phyloP scores from a whole-genome alignment of 2,888 invertebrate genomes.

The Cacoxenus indagator region DNA sequence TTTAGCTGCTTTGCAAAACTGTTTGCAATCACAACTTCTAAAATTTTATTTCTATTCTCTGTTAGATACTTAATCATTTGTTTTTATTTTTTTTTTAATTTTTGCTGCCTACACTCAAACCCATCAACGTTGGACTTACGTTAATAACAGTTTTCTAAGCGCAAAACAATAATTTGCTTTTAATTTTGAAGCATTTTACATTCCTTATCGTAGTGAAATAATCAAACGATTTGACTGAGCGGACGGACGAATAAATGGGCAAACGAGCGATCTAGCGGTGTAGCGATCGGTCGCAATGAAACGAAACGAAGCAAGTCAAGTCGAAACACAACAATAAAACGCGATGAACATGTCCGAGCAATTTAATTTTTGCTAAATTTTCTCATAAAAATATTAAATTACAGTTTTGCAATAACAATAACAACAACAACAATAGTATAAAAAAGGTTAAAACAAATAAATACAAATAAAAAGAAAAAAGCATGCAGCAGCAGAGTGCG shows the following conservation, averaged over 20 bases:
- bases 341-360: constrained; percentile 47
- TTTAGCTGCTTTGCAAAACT: no score
- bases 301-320: constrained; percentile 32
- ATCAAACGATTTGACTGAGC: constrained; percentile 32
- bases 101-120: background rate
- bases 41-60: no score
- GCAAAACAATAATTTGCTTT: constrained; percentile 17
- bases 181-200: constrained; percentile 25
- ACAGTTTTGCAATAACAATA: constrained; percentile 45
- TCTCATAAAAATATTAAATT: constrained; percentile 64
- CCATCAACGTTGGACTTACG: background rate
- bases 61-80: background rate
- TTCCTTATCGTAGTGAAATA: constrained; percentile 53
- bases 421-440: constrained; percentile 18
- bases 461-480: background rate
- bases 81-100: background rate
- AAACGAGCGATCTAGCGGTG: constrained; percentile 15
- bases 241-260: background rate
- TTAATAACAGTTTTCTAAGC: constrained; percentile 5
- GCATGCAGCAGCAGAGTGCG: background rate
- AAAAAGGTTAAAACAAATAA: background rate
- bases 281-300: constrained; percentile 44
- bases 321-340: background rate
- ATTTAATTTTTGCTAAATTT: constrained; percentile 63
- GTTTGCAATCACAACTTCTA: no score